phyloP scores from a whole-genome alignment of 2,888 invertebrate species.

The Cordilura impudica region DNA sequence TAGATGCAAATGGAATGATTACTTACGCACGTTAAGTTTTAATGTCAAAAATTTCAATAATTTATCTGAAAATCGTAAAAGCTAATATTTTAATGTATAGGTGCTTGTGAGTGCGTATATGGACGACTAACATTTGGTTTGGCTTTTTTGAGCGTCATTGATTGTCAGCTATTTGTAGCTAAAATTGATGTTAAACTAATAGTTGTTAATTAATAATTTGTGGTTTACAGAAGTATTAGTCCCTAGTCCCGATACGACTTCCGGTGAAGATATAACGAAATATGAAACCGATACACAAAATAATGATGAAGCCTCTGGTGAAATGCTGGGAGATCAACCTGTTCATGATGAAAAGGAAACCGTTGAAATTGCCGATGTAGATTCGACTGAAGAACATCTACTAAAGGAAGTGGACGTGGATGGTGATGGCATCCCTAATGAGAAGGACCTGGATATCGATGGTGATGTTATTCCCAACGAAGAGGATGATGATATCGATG shows the following conservation, averaged over 20 bases:
- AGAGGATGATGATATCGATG: constrained; percentile 61
- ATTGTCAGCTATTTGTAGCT: not conserved
- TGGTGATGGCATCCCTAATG: constrained; percentile 75
- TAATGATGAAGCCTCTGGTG: constrained; percentile 67
- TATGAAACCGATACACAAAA: constrained; percentile 78
- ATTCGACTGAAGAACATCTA: constrained; percentile 73
- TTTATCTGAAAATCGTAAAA: not conserved
- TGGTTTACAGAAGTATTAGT: constrained; percentile 64
- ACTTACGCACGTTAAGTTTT: constrained; percentile 19
- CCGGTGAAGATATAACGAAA: constrained; percentile 72
- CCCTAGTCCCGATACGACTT: constrained; percentile 67
- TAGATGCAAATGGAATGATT: too few species aligned
- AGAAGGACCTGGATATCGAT: constrained; percentile 70
- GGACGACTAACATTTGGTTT: not conserved
- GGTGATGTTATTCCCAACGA: constrained; percentile 69
- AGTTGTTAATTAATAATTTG: not conserved
- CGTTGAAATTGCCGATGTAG: constrained; percentile 73
- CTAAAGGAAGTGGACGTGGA: constrained; percentile 73
- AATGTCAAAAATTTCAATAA: constrained; percentile 4
- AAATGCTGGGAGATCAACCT: constrained; percentile 61
- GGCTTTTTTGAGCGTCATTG: not conserved
- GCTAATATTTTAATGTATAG: not conserved
- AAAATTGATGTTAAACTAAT: not conserved
- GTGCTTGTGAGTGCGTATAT: not conserved
- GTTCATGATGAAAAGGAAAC: constrained; percentile 70